Conservation (phyloP, 2,888 invertebrate genomes). For the Limnephilus marmoratus region DNA sequence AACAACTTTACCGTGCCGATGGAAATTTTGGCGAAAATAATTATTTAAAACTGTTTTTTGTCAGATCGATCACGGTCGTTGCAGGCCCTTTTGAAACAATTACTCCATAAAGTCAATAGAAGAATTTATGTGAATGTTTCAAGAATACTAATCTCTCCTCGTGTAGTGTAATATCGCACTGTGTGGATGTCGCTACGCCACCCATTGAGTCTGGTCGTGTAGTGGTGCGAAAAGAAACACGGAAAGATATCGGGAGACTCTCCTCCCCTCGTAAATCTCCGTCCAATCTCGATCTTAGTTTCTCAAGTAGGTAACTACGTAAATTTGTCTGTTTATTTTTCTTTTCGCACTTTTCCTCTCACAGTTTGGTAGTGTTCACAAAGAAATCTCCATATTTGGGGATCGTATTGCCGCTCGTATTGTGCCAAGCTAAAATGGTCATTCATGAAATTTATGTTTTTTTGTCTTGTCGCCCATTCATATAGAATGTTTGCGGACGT, state of each 20-base stretch:
- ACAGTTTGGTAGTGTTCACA: conserved; percentile 25
- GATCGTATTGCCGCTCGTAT: conserved; percentile 46
- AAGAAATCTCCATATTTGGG: conserved; percentile 55
- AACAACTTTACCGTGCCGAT: neutral
- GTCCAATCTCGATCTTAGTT: neutral
- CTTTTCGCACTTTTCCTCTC: conserved; percentile 32
- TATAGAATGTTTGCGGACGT: conserved; percentile 65
- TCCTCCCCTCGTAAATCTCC: neutral
- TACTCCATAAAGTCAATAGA: neutral
- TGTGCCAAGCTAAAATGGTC: conserved; percentile 57
- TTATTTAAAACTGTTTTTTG: neutral
- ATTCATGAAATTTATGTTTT: conserved; percentile 58
- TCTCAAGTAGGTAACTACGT: conserved; percentile 2
- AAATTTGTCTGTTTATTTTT: conserved; percentile 23
- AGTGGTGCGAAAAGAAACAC: neutral
- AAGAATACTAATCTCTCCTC: neutral
- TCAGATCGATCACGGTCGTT: neutral
- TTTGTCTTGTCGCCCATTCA: conserved; percentile 44
- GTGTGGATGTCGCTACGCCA: neutral
- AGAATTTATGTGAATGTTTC: neutral
- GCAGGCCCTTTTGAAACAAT: neutral
- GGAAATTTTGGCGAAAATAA: neutral
- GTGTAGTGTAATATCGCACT: neutral
- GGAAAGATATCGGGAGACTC: neutral
- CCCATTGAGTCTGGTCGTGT: neutral